phyloP scores from a whole-genome alignment of 2,888 invertebrate genomes.

The Dinocampus coccinellae region DNA sequence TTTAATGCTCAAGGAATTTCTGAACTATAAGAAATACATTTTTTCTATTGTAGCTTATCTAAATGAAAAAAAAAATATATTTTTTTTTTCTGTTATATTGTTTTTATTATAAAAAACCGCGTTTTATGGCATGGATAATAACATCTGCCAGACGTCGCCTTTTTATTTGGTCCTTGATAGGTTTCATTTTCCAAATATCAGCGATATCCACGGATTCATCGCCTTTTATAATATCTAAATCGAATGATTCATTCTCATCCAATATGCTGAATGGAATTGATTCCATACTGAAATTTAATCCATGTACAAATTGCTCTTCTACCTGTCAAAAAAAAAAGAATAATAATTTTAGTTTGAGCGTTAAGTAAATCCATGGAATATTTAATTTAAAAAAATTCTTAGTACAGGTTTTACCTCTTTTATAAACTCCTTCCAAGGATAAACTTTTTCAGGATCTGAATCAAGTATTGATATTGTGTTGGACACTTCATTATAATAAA shows the following conservation, averaged over 20 bases:
- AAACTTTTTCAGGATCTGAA: constrained; percentile 73
- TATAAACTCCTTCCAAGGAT: constrained; percentile 71
- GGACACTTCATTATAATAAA: constrained; percentile 74
- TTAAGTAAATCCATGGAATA: not conserved
- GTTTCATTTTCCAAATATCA: constrained; percentile 76
- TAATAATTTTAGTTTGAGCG: not conserved
- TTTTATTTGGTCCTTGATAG: constrained; percentile 74
- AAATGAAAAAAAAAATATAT: not conserved
- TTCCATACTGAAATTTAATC: constrained; percentile 75
- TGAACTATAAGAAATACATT: not conserved
- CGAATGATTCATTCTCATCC: constrained; percentile 73
- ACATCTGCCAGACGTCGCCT: constrained; percentile 76
- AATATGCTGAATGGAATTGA: constrained; percentile 73
- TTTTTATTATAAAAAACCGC: constrained; percentile 72
- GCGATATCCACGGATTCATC: constrained; percentile 73
- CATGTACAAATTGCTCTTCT: constrained; percentile 73
- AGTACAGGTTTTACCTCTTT: constrained; percentile 65
- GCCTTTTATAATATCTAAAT: constrained; percentile 73
- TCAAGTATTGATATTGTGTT: constrained; percentile 74
- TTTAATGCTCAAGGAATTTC: not conserved
- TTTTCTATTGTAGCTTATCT: not conserved
- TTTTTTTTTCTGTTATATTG: not conserved
- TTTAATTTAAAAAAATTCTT: not conserved
- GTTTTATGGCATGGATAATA: constrained; percentile 77
- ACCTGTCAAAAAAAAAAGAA: constrained; percentile 56